Base-by-base conservation (phyloP, 2,888 invertebrate genomes). In the Dicyrtoma fusca region DNA sequence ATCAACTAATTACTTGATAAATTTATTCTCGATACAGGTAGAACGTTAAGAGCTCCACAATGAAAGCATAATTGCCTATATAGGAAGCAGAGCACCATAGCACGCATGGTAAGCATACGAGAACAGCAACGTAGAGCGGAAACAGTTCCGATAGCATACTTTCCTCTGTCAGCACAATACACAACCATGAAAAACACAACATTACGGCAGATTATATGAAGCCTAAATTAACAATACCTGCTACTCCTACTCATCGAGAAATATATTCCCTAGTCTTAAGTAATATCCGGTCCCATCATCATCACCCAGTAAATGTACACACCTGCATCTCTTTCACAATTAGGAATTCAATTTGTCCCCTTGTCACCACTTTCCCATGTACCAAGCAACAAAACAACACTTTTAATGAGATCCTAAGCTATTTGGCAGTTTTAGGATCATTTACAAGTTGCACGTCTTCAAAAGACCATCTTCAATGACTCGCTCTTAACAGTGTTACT, bases 281-380 rank as follows among this genome's bases (percentile, higher is more conserved):
- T 71, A 71, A 71, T 59, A 71, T 71, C 71, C 71, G 55, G 71
- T 42, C 71, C 13, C 8, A 14, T 19, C 44, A 63, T 57, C 57
- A 57, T 34, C 61, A 65, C 44, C 45, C 57, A 59, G 57, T 17
- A 42, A 68, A 68, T 68, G 42, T 23, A 57, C 19, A 68, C 26
- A 25, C 49, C 53, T 42, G 17, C 26, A 42, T 66, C 66, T 42
- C 55, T 26, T 42, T 34, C 66, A 21, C 23, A 66, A 66, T 55
- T 66, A 55, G 49, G 44, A 25, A 57, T 21, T 14, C 23, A 21
- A 45, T 45, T 19, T 63, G 13, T 45, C n/a, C 47, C 23, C 11
- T n/a, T 64, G 17, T 49, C 6, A 49, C 26, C 64, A 14, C 47
- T 49, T 17, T 17, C 44, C 49, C 21, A 23, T 13, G n/a, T 57